Evolutionary conservation across 2,113 vertebrate genomes (phyloP), one percentile per base, ranked within the genome.

Genomic region (Pycnonotus jocosus): DNA sequence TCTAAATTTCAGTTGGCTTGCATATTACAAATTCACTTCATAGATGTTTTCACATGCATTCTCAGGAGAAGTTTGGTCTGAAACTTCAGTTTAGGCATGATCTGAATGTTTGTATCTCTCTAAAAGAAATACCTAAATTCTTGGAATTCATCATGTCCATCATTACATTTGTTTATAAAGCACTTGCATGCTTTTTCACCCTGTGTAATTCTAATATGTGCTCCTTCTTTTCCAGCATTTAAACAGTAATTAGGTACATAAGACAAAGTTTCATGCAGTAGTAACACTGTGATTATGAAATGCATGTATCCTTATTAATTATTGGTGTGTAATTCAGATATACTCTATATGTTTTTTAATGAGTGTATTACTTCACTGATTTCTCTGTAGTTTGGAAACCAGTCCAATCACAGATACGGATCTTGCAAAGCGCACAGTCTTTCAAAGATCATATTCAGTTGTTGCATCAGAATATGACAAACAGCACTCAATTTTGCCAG

Each of bases 381-480:
- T 53, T 74, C 80, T 94, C 96, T 91, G 11, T 85, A 99, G 99
- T 96, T 98, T 99, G 82, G 99, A 99, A 97, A 99, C 99, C 40
- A 99, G 99, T 80, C 99, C 99, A 14, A 99, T 99, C 96, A 99
- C 99, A 86, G 99, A 99, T 91, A 99, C 99, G 47, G 99, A 99
- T 85, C 99, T 99, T 5, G 98, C 99, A 3, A 99, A 99, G 93
- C 98, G 99, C 24, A 99, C 99, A 2, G 99, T 99, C 86, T 99
- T 99, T 93, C 99, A 99, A 93, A 98, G 99, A 81, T 99, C 99
- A 4, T 99, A 99, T 54, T 99, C 99, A 4, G 99, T 99, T 57
- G 99, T 99, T 40, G 99, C 99, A 40, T 99, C 99, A 5, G 99
- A 99, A 81, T 99, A 99, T 77, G 99, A 99, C 96, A 99, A 99